Evolutionary conservation across 37 sponge, comb jelly and placozoan species (phyloP).

Genomic region (Oscarella lobularis): DNA sequence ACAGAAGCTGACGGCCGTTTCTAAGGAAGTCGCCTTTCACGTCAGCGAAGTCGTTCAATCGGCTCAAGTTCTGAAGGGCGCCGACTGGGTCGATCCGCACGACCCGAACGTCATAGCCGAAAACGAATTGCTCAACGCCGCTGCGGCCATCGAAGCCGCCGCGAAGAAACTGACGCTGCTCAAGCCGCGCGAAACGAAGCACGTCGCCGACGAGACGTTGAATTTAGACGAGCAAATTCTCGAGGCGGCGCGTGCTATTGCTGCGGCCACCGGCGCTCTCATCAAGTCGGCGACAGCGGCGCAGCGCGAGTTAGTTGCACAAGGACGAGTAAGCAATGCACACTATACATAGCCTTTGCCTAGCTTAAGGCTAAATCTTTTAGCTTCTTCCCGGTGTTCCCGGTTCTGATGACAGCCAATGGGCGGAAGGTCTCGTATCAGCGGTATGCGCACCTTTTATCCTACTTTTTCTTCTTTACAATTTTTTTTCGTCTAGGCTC

Average conservation of each 20-base stretch:
- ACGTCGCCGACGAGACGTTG: slow-evolving; percentile 11
- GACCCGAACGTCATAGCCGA: slow-evolving; percentile 91
- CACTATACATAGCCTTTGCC: neutral
- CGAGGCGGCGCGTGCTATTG: slow-evolving; percentile 13
- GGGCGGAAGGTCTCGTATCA: slow-evolving; percentile 87
- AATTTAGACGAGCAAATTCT: slow-evolving; percentile 13
- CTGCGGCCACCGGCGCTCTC: slow-evolving; percentile 15
- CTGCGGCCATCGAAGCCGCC: slow-evolving; percentile 91
- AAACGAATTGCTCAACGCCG: slow-evolving; percentile 82
- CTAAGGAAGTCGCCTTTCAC: neutral
- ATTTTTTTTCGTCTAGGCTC: slow-evolving; percentile 34
- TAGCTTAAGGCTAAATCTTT: slow-evolving; percentile 11
- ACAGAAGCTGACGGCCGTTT: neutral
- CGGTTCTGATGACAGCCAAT: slow-evolving; percentile 67
- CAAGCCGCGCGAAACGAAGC: slow-evolving; percentile 49
- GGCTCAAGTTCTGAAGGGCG: slow-evolving; percentile 11
- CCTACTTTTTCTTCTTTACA: neutral
- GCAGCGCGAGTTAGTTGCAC: slow-evolving; percentile 17
- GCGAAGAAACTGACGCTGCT: slow-evolving; percentile 85
- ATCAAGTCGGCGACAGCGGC: slow-evolving; percentile 18
- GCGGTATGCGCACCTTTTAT: neutral
- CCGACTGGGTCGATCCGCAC: slow-evolving; percentile 70
- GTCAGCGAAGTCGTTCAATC: neutral
- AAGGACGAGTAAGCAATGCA: slow-evolving; percentile 17
- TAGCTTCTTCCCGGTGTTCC: slow-evolving; percentile 12